phyloP scores from a whole-genome alignment of 1,140 invertebrate species.

The Rhopalosiphum maidis region DNA sequence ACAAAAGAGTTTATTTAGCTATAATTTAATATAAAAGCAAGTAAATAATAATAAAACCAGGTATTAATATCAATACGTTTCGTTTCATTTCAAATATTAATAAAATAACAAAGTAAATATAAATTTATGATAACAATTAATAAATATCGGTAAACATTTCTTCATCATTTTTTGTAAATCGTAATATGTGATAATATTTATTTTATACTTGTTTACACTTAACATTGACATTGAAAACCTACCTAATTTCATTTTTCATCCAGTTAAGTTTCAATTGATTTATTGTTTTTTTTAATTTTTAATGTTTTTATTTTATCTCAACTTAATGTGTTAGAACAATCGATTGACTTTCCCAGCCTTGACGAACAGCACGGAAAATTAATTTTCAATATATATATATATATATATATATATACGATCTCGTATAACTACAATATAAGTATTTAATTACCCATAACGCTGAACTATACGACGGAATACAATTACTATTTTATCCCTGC shows the following conservation, averaged over 20 bases:
- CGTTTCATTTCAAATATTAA: not conserved
- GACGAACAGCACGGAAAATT: not conserved
- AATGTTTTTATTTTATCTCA: not conserved
- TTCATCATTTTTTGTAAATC: not conserved
- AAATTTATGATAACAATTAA: not conserved
- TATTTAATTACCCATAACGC: not conserved
- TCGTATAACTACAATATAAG: not conserved
- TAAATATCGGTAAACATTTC: not conserved
- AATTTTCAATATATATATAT: not conserved
- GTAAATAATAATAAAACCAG: not conserved
- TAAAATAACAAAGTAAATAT: not conserved
- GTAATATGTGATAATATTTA: not conserved
- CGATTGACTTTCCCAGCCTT: not conserved
- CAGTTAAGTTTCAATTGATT: not conserved
- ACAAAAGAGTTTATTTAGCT: too few relatives aligned
- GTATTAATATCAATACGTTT: not conserved
- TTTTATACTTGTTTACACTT: not conserved
- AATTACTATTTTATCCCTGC: not conserved
- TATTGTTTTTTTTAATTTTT: not conserved
- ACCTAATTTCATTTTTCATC: not conserved
- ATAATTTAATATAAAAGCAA: not conserved
- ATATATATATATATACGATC: too few relatives aligned
- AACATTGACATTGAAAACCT: not conserved
- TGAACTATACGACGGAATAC: not conserved
- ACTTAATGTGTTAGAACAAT: not conserved